Conservation (phyloP, 1,140 invertebrate species). For the Centruroides sculpturatus region DNA sequence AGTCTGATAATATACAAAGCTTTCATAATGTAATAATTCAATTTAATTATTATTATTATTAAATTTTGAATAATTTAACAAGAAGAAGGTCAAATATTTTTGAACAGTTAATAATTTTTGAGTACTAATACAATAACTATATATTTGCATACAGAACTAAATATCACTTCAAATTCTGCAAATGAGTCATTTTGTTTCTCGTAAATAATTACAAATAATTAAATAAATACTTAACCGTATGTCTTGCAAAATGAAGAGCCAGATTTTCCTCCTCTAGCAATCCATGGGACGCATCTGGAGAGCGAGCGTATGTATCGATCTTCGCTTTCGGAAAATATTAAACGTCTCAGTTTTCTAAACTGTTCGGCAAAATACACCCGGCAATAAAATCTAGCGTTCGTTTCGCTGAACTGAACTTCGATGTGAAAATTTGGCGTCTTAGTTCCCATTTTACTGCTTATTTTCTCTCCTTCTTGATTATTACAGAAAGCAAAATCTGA, state of each 20-base stretch:
- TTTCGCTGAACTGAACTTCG: slow-evolving; percentile 60
- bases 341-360: slow-evolving; percentile 56
- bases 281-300: slow-evolving; percentile 79
- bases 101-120: too few species aligned
- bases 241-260: slow-evolving; percentile 94
- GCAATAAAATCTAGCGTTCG: slow-evolving; percentile 61
- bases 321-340: slow-evolving; percentile 36
- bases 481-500: slow-evolving; percentile 8
- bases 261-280: slow-evolving; percentile 88
- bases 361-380: slow-evolving; percentile 71
- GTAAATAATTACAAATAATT: too few species aligned
- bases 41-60: too few species aligned
- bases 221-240: slow-evolving; percentile 38
- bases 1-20: too few species aligned
- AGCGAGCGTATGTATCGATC: slow-evolving; percentile 54
- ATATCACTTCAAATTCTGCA: too few species aligned
- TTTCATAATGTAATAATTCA: too few species aligned
- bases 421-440: slow-evolving; percentile 36
- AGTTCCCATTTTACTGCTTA: slow-evolving; percentile 9
- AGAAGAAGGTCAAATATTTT: too few species aligned
- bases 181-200: too few species aligned
- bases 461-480: slow-evolving; percentile 10
- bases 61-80: too few species aligned
- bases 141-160: too few species aligned
- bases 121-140: too few species aligned